A percentile compares a stretch with the other conserved stretches of the same genome.
Conservation (phyloP, 2,888 invertebrate species). For the Zele albiditarsus region DNA sequence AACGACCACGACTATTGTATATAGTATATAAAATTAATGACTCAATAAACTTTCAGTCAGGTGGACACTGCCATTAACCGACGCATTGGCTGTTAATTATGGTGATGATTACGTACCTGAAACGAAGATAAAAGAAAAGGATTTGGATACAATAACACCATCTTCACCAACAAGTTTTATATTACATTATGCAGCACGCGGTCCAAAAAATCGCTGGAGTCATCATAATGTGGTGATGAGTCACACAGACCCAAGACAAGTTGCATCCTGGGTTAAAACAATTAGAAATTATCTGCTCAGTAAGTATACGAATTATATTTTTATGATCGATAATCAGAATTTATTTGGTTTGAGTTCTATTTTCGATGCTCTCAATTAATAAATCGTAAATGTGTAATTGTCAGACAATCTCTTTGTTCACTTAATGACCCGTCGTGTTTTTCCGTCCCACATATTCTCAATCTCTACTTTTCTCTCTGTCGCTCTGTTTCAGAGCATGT, state of each 20-base stretch:
- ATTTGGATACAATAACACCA: slow-evolving; percentile 56
- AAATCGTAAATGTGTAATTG: background rate
- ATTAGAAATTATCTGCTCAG: slow-evolving; percentile 75
- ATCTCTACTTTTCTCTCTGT: background rate
- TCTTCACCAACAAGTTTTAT: slow-evolving; percentile 73
- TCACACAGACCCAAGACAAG: slow-evolving; percentile 77
- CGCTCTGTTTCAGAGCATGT: background rate
- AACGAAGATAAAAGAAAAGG: slow-evolving; percentile 65
- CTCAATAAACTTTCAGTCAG: slow-evolving; percentile 70
- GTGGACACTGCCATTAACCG: slow-evolving; percentile 75
- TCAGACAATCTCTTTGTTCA: background rate
- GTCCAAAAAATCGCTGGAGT: slow-evolving; percentile 77
- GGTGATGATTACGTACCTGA: slow-evolving; percentile 70
- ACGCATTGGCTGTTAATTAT: slow-evolving; percentile 75
- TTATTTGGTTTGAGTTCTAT: background rate
- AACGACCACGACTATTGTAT: slow-evolving; percentile 30
- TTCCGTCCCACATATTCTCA: background rate
- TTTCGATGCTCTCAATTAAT: background rate
- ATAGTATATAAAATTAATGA: background rate
- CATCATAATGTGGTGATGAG: slow-evolving; percentile 76
- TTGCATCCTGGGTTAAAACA: slow-evolving; percentile 79
- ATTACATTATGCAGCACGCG: slow-evolving; percentile 78
- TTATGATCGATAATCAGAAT: too few species aligned
- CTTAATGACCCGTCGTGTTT: background rate
- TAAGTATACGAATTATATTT: slow-evolving; percentile 62